Percentiles rank a stretch among this genome's conserved stretches.
phyloP scores from a whole-genome alignment of 2,888 invertebrate genomes.

The Dicyrtoma fusca region DNA sequence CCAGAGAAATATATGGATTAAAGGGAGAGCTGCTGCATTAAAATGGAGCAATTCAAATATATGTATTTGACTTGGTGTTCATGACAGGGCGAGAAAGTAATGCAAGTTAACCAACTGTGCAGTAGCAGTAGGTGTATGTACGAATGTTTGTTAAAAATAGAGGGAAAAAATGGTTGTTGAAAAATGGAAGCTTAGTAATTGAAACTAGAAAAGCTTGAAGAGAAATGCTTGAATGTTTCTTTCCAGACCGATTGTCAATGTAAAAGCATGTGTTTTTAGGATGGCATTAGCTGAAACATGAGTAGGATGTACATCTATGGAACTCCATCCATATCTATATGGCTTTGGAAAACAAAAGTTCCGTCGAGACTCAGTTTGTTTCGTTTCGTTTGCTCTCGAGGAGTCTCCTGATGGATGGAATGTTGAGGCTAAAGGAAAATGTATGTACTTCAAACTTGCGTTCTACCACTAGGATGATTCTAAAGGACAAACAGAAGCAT shows the following conservation, averaged over 20 bases:
- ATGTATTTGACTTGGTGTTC: too few species aligned
- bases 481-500: too few species aligned
- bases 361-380: not conserved
- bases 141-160: not conserved
- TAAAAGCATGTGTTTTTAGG: constrained; percentile 1
- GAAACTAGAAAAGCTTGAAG: constrained; percentile 23
- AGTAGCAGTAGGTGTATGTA: too few species aligned
- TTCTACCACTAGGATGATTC: too few species aligned
- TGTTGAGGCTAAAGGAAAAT: not conserved
- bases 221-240: constrained; percentile 5
- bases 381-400: not conserved
- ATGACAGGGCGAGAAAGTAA: too few species aligned
- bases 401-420: not conserved
- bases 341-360: not conserved
- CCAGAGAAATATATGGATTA: too few species aligned
- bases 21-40: too few species aligned
- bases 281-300: constrained; percentile 1
- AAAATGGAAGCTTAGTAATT: constrained; percentile 31
- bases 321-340: not conserved
- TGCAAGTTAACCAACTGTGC: too few species aligned
- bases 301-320: not conserved
- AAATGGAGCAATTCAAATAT: too few species aligned
- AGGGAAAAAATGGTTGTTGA: not conserved
- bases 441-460: not conserved
- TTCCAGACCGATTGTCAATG: constrained; percentile 12